These are phyloP conservation scores for Mohoua ochrocephala DNA, from an alignment of 2,113 vertebrate genomes.

Conservation along the genomic window DNA sequence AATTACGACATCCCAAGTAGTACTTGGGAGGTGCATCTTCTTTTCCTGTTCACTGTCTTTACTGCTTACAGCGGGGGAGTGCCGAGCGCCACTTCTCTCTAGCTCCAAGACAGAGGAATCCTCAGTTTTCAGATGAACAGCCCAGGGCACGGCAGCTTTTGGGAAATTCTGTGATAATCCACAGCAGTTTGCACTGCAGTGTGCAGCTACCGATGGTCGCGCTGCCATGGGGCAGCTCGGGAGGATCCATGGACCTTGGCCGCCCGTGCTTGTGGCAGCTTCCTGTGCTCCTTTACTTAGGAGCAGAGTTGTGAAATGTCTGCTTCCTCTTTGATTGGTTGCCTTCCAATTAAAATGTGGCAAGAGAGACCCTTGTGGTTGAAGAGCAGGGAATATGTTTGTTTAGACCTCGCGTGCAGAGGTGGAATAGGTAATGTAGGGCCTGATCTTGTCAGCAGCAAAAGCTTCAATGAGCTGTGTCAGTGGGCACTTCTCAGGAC, in stretches of 20 bases:
- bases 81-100: neutral
- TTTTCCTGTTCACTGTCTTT: neutral
- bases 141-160: neutral
- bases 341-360: neutral
- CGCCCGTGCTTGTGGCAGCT: neutral
- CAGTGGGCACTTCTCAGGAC: neutral
- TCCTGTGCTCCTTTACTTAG: neutral
- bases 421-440: neutral
- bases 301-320: neutral
- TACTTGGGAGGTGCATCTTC: neutral
- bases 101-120: neutral
- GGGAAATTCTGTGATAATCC: neutral
- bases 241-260: neutral
- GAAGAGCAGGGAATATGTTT: neutral
- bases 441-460: neutral
- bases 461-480: neutral
- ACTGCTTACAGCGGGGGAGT: neutral
- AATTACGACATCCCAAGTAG: neutral
- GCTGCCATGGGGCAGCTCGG: fast-evolving
- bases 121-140: neutral
- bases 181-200: neutral
- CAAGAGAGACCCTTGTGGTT: neutral
- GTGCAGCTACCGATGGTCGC: fast-evolving
- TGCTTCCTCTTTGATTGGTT: neutral
- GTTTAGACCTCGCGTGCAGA: neutral